A percentile compares a stretch with the other conserved stretches of the same genome.
These are phyloP conservation scores for Neodon shergylaensis DNA, from an alignment of 2,113 vertebrate species.

Conservation along the genomic window DNA sequence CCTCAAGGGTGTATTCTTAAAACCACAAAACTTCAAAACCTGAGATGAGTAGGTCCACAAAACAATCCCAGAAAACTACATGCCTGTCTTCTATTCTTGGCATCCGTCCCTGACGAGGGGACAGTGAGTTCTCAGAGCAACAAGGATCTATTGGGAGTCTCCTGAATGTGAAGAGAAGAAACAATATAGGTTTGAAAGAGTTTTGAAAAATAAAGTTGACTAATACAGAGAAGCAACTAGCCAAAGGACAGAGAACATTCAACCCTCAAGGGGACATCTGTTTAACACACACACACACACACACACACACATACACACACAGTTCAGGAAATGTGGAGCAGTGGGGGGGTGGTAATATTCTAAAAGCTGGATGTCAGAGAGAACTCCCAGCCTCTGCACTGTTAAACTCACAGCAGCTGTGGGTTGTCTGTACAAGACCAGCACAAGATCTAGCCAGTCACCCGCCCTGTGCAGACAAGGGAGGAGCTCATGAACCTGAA, in stretches of 20 bases:
- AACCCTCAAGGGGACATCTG: not conserved
- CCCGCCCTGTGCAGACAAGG: accelerated
- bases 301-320: too few species aligned
- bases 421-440: not conserved
- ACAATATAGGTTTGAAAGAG: not conserved
- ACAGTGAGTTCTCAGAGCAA: not conserved
- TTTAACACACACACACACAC: too few species aligned
- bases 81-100: not conserved
- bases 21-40: not conserved
- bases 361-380: not conserved
- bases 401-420: not conserved
- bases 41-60: not conserved
- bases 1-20: not conserved
- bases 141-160: not conserved
- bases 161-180: not conserved
- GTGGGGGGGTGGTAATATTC: not conserved
- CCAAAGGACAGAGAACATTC: not conserved
- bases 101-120: not conserved
- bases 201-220: not conserved
- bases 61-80: not conserved
- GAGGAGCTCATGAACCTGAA: not conserved
- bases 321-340: not conserved
- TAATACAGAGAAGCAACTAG: too few species aligned
- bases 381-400: not conserved
- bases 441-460: not conserved